Evolutionary conservation across 2,888 invertebrate genomes (phyloP).

Genomic region (Ectemnius lituratus): DNA sequence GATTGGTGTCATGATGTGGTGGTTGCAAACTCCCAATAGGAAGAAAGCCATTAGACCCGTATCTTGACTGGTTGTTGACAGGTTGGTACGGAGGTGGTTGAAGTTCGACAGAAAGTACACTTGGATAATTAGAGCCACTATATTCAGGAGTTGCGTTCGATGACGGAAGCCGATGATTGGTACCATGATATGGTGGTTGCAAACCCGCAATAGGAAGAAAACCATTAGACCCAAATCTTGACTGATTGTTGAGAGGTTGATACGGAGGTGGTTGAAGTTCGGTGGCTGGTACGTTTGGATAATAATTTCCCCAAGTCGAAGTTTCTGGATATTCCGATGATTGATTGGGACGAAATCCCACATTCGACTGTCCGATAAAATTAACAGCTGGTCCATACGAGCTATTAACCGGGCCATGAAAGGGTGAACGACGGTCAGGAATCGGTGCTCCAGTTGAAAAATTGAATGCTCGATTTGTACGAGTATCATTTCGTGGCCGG

Average conservation of each 20-base stretch:
- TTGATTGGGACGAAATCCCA: not conserved
- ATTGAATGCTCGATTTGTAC: not conserved
- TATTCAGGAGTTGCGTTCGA: too few relatives aligned
- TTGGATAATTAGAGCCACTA: too few relatives aligned
- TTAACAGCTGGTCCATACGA: not conserved
- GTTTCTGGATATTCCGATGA: not conserved
- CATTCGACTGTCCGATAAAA: not conserved
- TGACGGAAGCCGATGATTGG: not conserved
- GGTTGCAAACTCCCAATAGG: conserved; percentile 17
- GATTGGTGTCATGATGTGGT: not conserved
- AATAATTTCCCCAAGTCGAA: not conserved
- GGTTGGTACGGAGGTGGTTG: conserved; percentile 1
- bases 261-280: conserved; percentile 2
- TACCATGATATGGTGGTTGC: conserved; percentile 7
- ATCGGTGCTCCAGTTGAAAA: conserved; percentile 6
- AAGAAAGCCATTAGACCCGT: not conserved
- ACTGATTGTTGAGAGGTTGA: conserved; percentile 1
- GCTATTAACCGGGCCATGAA: not conserved
- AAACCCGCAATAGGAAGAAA: conserved; percentile 1
- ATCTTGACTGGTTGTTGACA: not conserved
- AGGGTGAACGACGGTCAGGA: conserved; percentile 15
- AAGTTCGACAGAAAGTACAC: not conserved
- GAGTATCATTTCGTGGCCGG: conserved; percentile 12
- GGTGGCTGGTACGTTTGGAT: not conserved
- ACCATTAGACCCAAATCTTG: not conserved